Conservation (phyloP, 2,888 invertebrate species). For the Lasiommata megera region DNA sequence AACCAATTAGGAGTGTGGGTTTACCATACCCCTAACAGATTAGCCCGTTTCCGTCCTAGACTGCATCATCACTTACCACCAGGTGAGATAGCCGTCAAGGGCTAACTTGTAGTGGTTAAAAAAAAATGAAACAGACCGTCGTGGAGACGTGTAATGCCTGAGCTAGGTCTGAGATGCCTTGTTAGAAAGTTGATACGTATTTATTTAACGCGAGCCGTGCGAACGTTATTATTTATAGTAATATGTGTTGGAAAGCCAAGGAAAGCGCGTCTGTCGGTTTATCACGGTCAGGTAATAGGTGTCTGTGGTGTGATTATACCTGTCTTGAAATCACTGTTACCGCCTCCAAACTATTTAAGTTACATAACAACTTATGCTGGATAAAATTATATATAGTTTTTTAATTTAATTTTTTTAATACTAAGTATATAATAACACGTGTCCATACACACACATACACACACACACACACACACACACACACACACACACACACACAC, state of each 20-base stretch:
- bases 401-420: too few relatives aligned
- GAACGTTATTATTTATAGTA: conserved; percentile 65
- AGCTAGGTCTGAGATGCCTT: conserved; percentile 25
- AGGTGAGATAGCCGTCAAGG: too few relatives aligned
- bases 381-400: too few relatives aligned
- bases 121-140: neutral
- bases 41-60: too few relatives aligned
- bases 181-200: conserved; percentile 58
- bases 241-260: conserved; percentile 52
- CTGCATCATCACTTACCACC: too few relatives aligned
- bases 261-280: conserved; percentile 50
- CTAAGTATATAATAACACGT: too few relatives aligned
- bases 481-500: too few relatives aligned
- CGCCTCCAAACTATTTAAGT: neutral
- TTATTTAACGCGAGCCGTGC: conserved; percentile 56
- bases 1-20: too few relatives aligned
- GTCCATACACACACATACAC: too few relatives aligned
- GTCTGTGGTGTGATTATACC: conserved; percentile 12
- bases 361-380: neutral
- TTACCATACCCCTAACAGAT: too few relatives aligned
- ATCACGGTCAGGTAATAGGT: conserved; percentile 26
- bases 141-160: neutral
- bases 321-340: neutral
- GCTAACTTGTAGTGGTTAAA: too few relatives aligned
- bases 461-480: too few relatives aligned